phyloP scores from a whole-genome alignment of 2,113 vertebrate genomes.

The Perca schrenkii region DNA sequence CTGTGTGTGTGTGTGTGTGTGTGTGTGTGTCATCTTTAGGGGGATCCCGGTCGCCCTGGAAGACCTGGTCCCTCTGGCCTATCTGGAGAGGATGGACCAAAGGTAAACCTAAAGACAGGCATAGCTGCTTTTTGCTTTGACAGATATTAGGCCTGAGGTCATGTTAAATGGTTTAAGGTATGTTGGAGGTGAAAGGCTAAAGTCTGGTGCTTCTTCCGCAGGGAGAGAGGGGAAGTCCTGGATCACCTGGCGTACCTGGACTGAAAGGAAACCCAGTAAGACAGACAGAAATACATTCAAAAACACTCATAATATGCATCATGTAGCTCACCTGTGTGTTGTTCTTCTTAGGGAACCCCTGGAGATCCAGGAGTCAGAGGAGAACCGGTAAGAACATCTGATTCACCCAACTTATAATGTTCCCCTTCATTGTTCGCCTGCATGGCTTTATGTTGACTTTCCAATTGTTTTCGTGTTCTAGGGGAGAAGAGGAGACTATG shows the following conservation, averaged over 20 bases:
- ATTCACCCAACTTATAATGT: neutral
- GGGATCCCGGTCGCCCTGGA: constrained; percentile 83
- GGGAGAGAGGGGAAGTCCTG: constrained; percentile 83
- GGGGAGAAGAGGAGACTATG: constrained; percentile 85
- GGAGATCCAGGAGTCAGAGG: constrained; percentile 74
- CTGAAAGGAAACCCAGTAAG: constrained; percentile 78
- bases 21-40: constrained; percentile 68
- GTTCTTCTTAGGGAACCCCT: constrained; percentile 52
- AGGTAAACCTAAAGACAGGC: constrained; percentile 63
- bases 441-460: constrained; percentile 6
- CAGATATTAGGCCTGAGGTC: neutral
- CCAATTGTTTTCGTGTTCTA: constrained; percentile 44
- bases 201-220: constrained; percentile 54
- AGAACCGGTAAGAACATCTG: constrained; percentile 74
- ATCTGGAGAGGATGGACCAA: constrained; percentile 71
- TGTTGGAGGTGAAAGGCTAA: constrained; percentile 32
- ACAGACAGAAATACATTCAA: neutral
- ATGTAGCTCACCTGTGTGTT: constrained; percentile 37
- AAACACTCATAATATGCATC: neutral
- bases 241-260: constrained; percentile 80
- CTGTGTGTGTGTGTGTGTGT: neutral
- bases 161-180: neutral
- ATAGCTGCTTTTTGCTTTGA: neutral
- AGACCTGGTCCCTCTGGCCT: constrained; percentile 75
- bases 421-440: neutral